Evolutionary conservation across 2,113 vertebrate species (phyloP), one percentile per base, ranked within the genome.

Genomic region (Xiphorhynchus elegans): DNA sequence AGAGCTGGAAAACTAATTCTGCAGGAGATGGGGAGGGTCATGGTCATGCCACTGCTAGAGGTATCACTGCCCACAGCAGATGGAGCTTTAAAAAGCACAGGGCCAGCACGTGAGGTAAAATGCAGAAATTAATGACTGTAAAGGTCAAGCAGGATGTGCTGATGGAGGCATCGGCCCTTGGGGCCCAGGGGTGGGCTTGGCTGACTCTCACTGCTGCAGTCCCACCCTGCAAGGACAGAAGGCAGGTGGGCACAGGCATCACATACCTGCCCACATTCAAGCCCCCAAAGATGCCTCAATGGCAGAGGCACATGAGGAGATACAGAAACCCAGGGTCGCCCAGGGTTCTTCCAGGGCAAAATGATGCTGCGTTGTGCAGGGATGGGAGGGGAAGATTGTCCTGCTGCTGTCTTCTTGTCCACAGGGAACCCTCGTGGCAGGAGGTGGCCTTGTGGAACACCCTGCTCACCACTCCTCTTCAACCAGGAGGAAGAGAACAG

Each of bases 121-220:
- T 29, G 46, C 77, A 84, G 84, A 74, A 78, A 81, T 80, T 47
- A 90, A 70, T 59, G 50, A 47, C 47, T 78, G 26, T 23, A 74
- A 91, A 91, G 64, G 69, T 72, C 73, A 59, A 20, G 56, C 0
- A 0, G 77, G 66, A 56, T 59, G 60, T 67, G 26, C 52, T 46
- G 8, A 46, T 12, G 2, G 2, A 73, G 40, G 53, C 1, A 2
- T 24, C 0, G 0, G 28, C 53, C 82, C 82, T 20, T 1, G 0
- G 69, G 12, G 56, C 17, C 53, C 2, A 2, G 40, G 6, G 13
- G 3, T 46, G 72, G 42, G 39, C 53, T 86, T 23, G 46, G 40
- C 29, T 90, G 82, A 10, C 33, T 35, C 20, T 25, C 35, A 49
- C 10, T 35, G 50, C 62, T 80, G 52, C 44, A 20, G n/a, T 31